phyloP scores from a whole-genome alignment of 2,888 invertebrate genomes.

The Fragum whitleyi region DNA sequence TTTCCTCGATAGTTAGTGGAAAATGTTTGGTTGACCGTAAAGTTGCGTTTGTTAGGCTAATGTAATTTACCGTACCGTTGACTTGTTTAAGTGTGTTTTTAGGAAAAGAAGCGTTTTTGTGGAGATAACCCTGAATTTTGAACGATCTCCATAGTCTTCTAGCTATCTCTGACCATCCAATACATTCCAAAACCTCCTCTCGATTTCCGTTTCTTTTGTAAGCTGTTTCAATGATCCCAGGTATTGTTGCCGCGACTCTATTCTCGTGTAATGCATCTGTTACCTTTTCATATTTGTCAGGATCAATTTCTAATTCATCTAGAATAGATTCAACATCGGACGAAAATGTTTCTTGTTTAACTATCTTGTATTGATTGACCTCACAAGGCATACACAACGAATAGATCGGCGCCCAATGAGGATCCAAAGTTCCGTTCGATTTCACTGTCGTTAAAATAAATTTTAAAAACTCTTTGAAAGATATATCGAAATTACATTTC shows the following conservation, averaged over 20 bases:
- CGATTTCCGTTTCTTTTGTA: not conserved
- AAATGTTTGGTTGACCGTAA: too few relatives aligned
- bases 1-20: too few relatives aligned
- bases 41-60: too few relatives aligned
- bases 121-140: not conserved
- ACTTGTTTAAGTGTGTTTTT: too few relatives aligned
- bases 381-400: slow-evolving; percentile 44
- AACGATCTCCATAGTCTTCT: not conserved
- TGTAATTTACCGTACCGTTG: too few relatives aligned
- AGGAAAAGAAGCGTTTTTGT: not conserved
- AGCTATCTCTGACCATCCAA: not conserved
- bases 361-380: slow-evolving; percentile 26
- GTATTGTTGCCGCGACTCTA: not conserved
- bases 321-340: slow-evolving; percentile 35
- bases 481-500: slow-evolving; percentile 25
- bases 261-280: not conserved
- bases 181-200: not conserved
- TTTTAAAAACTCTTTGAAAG: slow-evolving; percentile 46
- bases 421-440: not conserved
- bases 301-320: not conserved
- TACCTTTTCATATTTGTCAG: not conserved
- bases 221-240: not conserved
- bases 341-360: slow-evolving; percentile 52
- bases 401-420: slow-evolving; percentile 46
- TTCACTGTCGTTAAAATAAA: not conserved